Conservation (phyloP, 1,140 invertebrate genomes). For the Oryzaephilus surinamensis region DNA sequence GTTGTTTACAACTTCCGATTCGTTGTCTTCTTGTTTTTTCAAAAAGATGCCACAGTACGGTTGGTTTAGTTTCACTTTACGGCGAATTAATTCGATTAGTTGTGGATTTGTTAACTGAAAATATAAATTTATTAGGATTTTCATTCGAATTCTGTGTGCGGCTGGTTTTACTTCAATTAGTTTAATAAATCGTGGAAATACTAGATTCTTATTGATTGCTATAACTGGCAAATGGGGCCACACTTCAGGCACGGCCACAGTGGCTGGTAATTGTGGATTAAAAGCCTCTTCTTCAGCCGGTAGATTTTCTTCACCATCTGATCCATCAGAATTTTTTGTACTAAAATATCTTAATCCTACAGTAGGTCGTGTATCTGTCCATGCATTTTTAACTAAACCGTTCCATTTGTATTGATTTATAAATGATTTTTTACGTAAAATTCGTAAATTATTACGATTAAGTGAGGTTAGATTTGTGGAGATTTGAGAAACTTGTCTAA, state of each 20-base stretch:
- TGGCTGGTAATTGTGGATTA: constrained; percentile 59
- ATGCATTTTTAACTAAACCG: no score
- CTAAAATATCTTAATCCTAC: constrained; percentile 3
- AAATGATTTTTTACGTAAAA: background rate
- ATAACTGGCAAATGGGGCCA: constrained; percentile 95
- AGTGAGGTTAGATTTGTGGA: no score
- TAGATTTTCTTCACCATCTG: constrained; percentile 28
- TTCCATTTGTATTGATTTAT: background rate
- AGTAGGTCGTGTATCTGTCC: no score
- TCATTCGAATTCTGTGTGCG: background rate
- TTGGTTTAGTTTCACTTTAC: constrained; percentile 92
- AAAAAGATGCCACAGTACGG: constrained; percentile 97
- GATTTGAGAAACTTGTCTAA: no score
- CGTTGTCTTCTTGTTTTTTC: constrained; percentile 84
- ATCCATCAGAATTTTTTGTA: constrained; percentile 5
- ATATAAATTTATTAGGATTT: constrained; percentile 1
- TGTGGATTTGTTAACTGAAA: constrained; percentile 72
- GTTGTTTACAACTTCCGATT: constrained; percentile 75
- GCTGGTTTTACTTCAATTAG: constrained; percentile 69
- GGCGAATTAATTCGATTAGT: constrained; percentile 81
- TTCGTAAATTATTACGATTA: no score
- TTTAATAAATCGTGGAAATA: constrained; percentile 98
- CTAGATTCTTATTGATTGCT: constrained; percentile 86
- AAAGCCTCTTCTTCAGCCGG: constrained; percentile 28
- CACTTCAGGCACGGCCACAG: constrained; percentile 90